Conservation (phyloP, 2,888 invertebrate genomes). For the Vesta saturnalis region DNA sequence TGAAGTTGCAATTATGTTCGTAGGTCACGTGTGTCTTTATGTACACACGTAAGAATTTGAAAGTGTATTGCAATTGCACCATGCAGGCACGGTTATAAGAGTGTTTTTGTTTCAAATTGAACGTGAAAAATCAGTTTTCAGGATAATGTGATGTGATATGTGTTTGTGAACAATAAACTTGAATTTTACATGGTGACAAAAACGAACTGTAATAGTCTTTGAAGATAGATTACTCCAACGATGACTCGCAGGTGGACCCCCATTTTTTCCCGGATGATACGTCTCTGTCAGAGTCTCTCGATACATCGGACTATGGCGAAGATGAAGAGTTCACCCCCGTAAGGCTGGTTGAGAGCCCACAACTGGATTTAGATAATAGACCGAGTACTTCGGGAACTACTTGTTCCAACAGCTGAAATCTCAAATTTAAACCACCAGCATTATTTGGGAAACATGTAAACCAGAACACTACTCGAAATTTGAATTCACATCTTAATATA, state of each 20-base stretch:
- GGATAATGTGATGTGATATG: not conserved
- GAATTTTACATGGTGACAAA: not conserved
- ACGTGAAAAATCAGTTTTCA: not conserved
- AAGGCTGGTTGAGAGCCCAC: not conserved
- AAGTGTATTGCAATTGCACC: not conserved
- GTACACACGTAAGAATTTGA: not conserved
- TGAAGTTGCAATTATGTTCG: not conserved
- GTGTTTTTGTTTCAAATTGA: not conserved
- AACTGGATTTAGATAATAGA: not conserved
- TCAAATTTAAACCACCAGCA: not conserved
- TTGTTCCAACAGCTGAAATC: not conserved
- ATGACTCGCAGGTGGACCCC: not conserved
- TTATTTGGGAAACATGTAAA: not conserved
- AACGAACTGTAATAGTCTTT: not conserved
- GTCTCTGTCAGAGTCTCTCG: not conserved
- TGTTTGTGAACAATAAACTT: not conserved
- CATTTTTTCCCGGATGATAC: not conserved
- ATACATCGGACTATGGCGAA: not conserved
- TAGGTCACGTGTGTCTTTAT: not conserved
- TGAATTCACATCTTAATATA: not conserved
- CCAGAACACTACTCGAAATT: not conserved
- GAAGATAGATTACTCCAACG: not conserved
- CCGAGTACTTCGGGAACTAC: not conserved
- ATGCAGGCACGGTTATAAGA: not conserved
- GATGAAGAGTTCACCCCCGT: not conserved